Conservation (phyloP, 2,888 invertebrate species). For the Scaptomyza caliginosa region DNA sequence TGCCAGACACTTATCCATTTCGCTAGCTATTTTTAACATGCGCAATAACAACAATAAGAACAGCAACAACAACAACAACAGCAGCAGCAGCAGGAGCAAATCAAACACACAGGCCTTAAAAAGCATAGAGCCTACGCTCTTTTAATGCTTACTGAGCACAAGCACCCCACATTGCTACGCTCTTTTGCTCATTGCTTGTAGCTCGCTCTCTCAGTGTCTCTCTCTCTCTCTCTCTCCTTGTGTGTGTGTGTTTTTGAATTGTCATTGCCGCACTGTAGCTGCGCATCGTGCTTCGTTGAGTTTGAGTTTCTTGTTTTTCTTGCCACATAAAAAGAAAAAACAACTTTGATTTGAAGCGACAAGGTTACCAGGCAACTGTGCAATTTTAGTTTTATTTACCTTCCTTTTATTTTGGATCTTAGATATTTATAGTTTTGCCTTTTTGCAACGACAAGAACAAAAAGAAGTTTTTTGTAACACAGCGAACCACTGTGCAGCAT, state of each 20-base stretch:
- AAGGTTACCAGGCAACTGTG: background rate
- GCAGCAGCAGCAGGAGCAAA: conserved; percentile 46
- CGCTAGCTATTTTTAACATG: conserved; percentile 74
- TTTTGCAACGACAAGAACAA: background rate
- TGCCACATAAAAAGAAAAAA: conserved; percentile 14
- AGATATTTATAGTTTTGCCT: background rate
- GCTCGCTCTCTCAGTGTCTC: too few relatives aligned
- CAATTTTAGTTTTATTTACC: background rate
- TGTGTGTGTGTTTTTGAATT: conserved; percentile 42
- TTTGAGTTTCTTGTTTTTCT: background rate
- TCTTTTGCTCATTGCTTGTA: conserved; percentile 23
- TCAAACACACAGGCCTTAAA: conserved; percentile 41
- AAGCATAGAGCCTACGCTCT: conserved; percentile 50
- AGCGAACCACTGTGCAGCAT: conserved; percentile 39
- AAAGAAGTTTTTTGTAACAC: background rate
- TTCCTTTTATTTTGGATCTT: too few relatives aligned
- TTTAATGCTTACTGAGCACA: conserved; percentile 51
- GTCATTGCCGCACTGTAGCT: conserved; percentile 42
- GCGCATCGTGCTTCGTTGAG: conserved; percentile 29
- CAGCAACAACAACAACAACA: conserved; percentile 17
- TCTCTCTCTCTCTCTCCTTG: background rate
- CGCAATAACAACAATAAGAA: conserved; percentile 51
- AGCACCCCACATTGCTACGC: conserved; percentile 24
- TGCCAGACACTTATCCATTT: conserved; percentile 67
- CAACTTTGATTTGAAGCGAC: background rate